Conservation (phyloP, 1,140 invertebrate genomes). For the Mylabris phalerata region DNA sequence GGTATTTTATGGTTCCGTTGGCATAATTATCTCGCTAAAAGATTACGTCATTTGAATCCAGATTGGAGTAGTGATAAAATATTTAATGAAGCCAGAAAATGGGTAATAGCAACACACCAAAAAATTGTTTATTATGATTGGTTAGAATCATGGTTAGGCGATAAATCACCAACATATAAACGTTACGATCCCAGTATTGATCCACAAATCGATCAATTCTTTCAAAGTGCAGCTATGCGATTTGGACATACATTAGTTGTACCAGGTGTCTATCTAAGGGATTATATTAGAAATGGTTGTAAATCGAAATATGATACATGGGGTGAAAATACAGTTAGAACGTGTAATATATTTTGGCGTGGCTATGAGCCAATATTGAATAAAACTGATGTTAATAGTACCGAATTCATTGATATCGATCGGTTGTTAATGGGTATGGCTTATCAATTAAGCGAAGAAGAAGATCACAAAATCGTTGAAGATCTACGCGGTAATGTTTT, state of each 20-base stretch:
- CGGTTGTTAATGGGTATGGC: conserved; percentile 55
- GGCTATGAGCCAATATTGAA: conserved; percentile 42
- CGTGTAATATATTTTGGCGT: conserved; percentile 63
- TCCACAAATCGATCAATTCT: conserved; percentile 62
- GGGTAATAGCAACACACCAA: conserved; percentile 52
- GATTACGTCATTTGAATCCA: conserved; percentile 38
- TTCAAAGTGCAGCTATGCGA: conserved; percentile 61
- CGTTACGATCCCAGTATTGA: conserved; percentile 55
- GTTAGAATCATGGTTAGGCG: conserved; percentile 45
- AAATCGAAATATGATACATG: conserved; percentile 20
- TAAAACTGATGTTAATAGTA: conserved; percentile 9
- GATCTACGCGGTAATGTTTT: conserved; percentile 58
- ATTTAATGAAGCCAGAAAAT: conserved; percentile 55
- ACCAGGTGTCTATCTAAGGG: conserved; percentile 44
- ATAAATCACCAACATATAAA: conserved; percentile 42
- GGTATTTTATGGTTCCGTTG: conserved; percentile 56
- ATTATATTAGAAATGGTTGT: conserved; percentile 40
- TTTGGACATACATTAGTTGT: conserved; percentile 61
- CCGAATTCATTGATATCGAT: conserved; percentile 45
- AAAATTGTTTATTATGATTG: conserved; percentile 49
- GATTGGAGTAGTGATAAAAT: conserved; percentile 43
- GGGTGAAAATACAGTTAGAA: conserved; percentile 43
- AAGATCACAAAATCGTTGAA: conserved; percentile 59
- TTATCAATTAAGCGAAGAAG: conserved; percentile 55
- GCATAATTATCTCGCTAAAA: conserved; percentile 53